Base-by-base conservation (phyloP, 2,888 invertebrate species). In the Epirrhoe tristata region DNA sequence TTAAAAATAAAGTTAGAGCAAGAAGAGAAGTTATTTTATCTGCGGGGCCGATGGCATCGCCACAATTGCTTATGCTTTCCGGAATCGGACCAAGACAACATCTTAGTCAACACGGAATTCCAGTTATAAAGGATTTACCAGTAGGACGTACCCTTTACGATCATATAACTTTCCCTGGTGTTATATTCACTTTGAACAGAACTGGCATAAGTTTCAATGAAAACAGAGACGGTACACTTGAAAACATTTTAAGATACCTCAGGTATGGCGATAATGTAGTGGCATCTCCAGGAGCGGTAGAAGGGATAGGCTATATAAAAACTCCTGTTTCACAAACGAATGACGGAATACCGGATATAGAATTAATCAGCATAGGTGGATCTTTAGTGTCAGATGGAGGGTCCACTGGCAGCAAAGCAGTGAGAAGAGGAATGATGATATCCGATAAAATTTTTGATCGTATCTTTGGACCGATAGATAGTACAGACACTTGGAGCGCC, bases 61-160 rank as follows among this genome's bases (percentile, higher is more conserved):
- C 98, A 0, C 98, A 98, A 80, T 83, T 98, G 7, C 93, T 98
- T 6, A 96, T 98, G 97, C 83, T 97, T 16, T 96, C 96, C 0
- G 97, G 97, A 1, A 86, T 96, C 7, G 96, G 96, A 1, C 96
- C 95, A 0, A 89, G 87, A n/a, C 85, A 94, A 54, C 95, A 96
- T 72, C 88, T 96, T 3, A 80, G 84, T 34, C 86, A 90, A 63
- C 79, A 91, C 51, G 93, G 93, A n/a, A 94, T 95, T 48, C 88
- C 93, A 0, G 90, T 95, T 0, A 78, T 96, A 39, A 88, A 91
- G 50, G 94, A 96, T 78, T 83, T 96, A 50, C 94, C 94, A 0
- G 96, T 96, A 0, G 96, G 96, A 0, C 90, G 93, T 54, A 95
- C 95, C 67, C 87, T 96, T 1, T 95, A 95, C 78, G 96, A 96